Evolutionary conservation across 2,113 vertebrate genomes (phyloP).

Genomic region (human): DNA sequence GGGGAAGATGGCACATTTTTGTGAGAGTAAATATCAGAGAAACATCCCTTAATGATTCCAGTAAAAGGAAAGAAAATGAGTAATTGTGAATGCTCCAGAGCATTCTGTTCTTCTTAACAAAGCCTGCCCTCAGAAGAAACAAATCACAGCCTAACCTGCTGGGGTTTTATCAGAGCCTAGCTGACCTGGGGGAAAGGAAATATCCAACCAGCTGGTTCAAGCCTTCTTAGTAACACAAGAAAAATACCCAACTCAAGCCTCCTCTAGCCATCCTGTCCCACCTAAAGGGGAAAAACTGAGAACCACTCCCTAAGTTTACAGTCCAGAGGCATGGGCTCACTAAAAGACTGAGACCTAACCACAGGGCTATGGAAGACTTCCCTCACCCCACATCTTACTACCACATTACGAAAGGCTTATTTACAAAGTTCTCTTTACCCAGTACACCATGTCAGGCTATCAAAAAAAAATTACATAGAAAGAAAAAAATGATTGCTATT

Average conservation of each 20-base stretch:
- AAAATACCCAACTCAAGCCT: not conserved
- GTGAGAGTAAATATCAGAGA: not conserved
- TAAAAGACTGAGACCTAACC: not conserved
- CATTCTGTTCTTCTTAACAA: not conserved
- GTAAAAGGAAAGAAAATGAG: not conserved
- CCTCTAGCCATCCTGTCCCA: not conserved
- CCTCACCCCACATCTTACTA: not conserved
- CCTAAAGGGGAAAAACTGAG: not conserved
- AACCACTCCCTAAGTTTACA: not conserved
- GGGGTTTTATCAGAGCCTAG: not conserved
- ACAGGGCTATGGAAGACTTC: not conserved
- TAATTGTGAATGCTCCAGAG: not conserved
- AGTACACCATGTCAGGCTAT: not conserved
- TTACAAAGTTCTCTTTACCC: not conserved
- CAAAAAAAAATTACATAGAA: not conserved
- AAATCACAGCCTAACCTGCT: not conserved
- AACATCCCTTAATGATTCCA: not conserved
- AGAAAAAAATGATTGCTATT: too few species aligned
- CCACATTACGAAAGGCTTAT: not conserved
- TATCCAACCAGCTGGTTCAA: not conserved
- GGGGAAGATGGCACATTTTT: not conserved
- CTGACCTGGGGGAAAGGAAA: not conserved
- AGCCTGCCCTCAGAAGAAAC: not conserved
- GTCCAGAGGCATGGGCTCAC: not conserved
- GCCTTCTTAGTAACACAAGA: not conserved